Evolutionary conservation across 1,140 invertebrate genomes (phyloP).

Genomic region (Ceratitis capitata): DNA sequence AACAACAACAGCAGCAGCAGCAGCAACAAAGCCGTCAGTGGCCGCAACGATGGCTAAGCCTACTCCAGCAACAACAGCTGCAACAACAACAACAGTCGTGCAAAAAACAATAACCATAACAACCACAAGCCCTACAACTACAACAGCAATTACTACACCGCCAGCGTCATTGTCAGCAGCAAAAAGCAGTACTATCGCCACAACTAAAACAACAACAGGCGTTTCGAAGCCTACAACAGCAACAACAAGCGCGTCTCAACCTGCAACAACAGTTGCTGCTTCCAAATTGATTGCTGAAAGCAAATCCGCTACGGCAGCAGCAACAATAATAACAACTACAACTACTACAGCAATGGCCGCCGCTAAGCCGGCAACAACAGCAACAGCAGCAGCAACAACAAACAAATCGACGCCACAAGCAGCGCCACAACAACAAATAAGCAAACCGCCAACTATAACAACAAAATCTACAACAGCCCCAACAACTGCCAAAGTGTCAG

Average conservation of each 20-base stretch:
- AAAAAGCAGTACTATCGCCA: background rate
- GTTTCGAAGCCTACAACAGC: background rate
- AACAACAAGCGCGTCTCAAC: background rate
- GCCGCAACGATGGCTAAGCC: conserved; percentile 1
- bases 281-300: conserved; percentile 1
- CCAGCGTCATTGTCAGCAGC: background rate
- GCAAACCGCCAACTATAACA: conserved; percentile 11
- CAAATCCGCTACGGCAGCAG: conserved; percentile 35
- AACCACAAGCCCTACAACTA: conserved; percentile 31
- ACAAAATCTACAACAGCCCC: conserved; percentile 38
- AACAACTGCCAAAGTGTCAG: conserved; percentile 1
- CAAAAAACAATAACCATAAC: conserved; percentile 39
- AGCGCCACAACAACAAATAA: conserved; percentile 22
- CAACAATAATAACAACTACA: background rate
- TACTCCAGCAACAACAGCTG: conserved; percentile 33
- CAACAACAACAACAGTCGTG: conserved; percentile 41
- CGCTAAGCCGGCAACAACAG: background rate
- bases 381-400: background rate
- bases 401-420: background rate
- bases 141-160: conserved; percentile 26
- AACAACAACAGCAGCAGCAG: conserved; percentile 35
- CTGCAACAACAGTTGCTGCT: conserved; percentile 34
- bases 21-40: background rate
- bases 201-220: background rate
- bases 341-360: background rate